Percentiles rank a stretch among this genome's conserved stretches.
phyloP scores from a whole-genome alignment of 1,140 invertebrate genomes.

The Euura saliciscinereae region DNA sequence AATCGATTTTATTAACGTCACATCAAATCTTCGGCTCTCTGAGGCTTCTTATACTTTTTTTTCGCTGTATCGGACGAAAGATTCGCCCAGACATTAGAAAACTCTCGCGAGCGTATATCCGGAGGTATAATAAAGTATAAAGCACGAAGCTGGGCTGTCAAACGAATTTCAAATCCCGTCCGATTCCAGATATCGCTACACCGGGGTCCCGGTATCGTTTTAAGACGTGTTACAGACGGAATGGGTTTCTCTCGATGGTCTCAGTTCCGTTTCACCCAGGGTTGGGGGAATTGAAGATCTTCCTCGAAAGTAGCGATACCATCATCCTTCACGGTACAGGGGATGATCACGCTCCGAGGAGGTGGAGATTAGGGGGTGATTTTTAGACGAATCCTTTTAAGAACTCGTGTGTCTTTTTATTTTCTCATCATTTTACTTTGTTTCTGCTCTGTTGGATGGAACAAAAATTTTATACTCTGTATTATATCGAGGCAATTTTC shows the following conservation, averaged over 20 bases:
- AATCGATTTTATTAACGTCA: too few relatives aligned
- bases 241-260: too few relatives aligned
- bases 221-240: neutral
- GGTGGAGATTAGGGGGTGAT: neutral
- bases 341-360: neutral
- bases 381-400: neutral
- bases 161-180: neutral
- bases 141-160: neutral
- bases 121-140: neutral
- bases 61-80: too few relatives aligned
- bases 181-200: neutral
- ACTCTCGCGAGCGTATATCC: neutral
- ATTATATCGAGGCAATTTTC: neutral
- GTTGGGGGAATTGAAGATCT: neutral
- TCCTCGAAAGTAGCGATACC: neutral
- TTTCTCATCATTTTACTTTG: too few relatives aligned
- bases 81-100: too few relatives aligned
- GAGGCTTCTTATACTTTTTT: too few relatives aligned
- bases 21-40: too few relatives aligned
- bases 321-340: neutral
- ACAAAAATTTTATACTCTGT: neutral
- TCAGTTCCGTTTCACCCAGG: neutral
- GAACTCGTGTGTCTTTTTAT: too few relatives aligned
- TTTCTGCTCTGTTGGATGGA: neutral
- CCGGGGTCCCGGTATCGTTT: neutral